Evolutionary conservation across 2,888 invertebrate species (phyloP).

Genomic region (Galeopsomyia nigrocyanea): DNA sequence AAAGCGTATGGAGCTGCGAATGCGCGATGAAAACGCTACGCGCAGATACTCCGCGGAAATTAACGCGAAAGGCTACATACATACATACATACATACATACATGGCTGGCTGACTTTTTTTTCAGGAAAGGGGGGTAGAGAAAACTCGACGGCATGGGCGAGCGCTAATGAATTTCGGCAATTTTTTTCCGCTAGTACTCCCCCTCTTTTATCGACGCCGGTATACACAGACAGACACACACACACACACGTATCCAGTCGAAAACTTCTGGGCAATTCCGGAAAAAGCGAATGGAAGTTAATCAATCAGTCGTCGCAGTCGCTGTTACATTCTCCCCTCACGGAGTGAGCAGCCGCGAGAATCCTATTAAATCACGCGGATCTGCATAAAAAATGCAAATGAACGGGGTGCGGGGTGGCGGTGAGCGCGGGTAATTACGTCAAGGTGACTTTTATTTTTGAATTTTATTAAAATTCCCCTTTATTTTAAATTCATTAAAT

Average conservation of each 20-base stretch:
- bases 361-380: constrained; percentile 46
- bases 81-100: constrained; percentile 18
- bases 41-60: constrained; percentile 46
- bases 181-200: constrained; percentile 21
- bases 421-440: not conserved
- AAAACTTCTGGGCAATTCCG: constrained; percentile 14
- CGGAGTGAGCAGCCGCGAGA: not conserved
- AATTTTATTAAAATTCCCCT: constrained; percentile 45
- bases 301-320: constrained; percentile 35
- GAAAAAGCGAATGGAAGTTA: constrained; percentile 42
- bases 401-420: constrained; percentile 15
- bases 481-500: constrained; percentile 48
- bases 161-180: constrained; percentile 45
- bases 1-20: constrained; percentile 44
- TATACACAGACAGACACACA: constrained; percentile 21
- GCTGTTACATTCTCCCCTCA: not conserved
- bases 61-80: constrained; percentile 41
- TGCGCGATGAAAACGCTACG: constrained; percentile 44
- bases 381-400: constrained; percentile 49
- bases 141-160: not conserved
- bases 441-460: constrained; percentile 40
- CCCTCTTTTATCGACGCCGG: constrained; percentile 26
- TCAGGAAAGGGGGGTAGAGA: not conserved
- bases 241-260: constrained; percentile 13
- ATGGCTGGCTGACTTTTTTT: constrained; percentile 42